These are phyloP conservation scores for Macaca fascicularis DNA, from an alignment of 2,113 vertebrate species.

Conservation along the genomic window DNA sequence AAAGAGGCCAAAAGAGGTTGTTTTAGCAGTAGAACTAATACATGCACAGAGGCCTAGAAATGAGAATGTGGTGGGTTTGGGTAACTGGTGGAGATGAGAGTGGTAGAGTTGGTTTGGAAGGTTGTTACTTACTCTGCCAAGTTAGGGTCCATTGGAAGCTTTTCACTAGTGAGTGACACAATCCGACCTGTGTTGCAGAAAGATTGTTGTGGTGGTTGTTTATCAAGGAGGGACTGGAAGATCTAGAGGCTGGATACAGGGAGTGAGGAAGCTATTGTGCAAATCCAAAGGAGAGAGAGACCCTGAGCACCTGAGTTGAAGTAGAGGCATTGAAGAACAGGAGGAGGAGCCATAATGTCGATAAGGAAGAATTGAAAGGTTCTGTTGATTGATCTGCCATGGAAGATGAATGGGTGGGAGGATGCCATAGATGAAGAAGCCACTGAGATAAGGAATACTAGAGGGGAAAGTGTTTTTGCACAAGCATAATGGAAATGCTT, in stretches of 20 bases:
- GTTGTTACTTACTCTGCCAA: background rate
- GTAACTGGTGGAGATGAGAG: background rate
- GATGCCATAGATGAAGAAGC: background rate
- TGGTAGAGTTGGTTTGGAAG: background rate
- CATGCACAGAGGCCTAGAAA: accelerated
- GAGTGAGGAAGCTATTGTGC: background rate
- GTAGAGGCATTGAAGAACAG: background rate
- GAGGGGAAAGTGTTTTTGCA: background rate
- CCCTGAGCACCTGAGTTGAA: background rate
- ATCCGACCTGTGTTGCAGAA: background rate
- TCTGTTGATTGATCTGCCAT: background rate
- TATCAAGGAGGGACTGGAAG: background rate
- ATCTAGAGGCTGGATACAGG: background rate
- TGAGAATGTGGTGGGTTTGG: background rate
- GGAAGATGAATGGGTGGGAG: background rate
- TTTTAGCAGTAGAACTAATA: background rate
- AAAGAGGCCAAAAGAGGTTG: background rate
- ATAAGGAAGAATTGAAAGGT: background rate
- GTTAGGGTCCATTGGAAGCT: background rate
- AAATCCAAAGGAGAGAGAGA: background rate
- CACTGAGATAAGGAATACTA: background rate
- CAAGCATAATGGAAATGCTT: background rate
- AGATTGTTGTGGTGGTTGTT: background rate
- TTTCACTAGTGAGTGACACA: background rate
- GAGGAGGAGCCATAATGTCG: accelerated